Conservation (phyloP, 2,113 vertebrate species). For the Phrynocephalus versicolor region DNA sequence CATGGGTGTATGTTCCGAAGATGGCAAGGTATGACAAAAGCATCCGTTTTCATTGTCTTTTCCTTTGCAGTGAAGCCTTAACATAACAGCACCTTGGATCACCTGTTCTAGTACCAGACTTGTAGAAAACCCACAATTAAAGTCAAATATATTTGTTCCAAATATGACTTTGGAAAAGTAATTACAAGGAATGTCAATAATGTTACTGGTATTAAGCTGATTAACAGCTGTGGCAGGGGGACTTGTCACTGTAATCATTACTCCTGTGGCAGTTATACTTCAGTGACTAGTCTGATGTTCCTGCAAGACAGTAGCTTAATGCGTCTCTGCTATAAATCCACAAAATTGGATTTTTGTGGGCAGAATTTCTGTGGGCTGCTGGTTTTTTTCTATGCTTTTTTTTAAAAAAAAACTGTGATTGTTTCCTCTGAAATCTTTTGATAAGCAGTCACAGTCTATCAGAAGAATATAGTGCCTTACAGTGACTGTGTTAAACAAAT, state of each 20-base stretch:
- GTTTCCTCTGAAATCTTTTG: conserved; percentile 84
- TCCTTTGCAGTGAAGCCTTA: conserved; percentile 23
- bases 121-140: conserved; percentile 72
- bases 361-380: conserved; percentile 79
- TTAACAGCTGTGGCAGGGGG: conserved; percentile 78
- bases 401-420: conserved; percentile 74
- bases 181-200: conserved; percentile 82
- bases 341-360: conserved; percentile 82
- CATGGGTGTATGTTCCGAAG: conserved; percentile 97
- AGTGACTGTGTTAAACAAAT: conserved; percentile 81
- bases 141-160: conserved; percentile 76
- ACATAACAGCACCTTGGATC: conserved; percentile 22
- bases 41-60: neutral
- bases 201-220: conserved; percentile 79
- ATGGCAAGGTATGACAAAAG: conserved; percentile 88
- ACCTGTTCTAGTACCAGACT: conserved; percentile 54
- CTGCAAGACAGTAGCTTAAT: conserved; percentile 76
- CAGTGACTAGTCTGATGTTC: conserved; percentile 73
- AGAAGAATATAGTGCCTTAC: conserved; percentile 82
- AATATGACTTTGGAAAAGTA: conserved; percentile 76
- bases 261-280: conserved; percentile 76
- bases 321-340: conserved; percentile 82
- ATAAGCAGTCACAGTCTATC: conserved; percentile 84
- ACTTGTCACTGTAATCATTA: conserved; percentile 77
- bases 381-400: conserved; percentile 79